A percentile compares a stretch with the other conserved stretches of the same genome.
phyloP scores from a whole-genome alignment of 1,140 invertebrate species.

The Cotesia typhae region DNA sequence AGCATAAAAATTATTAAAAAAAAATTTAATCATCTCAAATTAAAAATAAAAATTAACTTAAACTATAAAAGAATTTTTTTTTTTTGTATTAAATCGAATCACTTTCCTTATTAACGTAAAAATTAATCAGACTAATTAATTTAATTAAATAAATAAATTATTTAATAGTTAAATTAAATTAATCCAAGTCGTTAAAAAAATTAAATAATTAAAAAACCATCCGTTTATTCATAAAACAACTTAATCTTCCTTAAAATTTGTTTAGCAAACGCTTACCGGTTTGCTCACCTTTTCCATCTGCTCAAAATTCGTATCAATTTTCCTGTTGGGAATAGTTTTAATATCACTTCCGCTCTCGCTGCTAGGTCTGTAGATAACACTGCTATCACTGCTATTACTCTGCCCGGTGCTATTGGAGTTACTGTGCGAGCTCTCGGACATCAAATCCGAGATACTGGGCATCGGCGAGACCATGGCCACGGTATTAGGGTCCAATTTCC shows the following conservation, averaged over 20 bases:
- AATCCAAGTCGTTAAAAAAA: too few species aligned
- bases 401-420: constrained; percentile 69
- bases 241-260: not conserved
- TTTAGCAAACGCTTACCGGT: constrained; percentile 8
- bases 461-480: constrained; percentile 81
- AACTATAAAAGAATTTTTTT: too few species aligned
- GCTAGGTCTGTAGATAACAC: constrained; percentile 74
- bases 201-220: too few species aligned
- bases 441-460: constrained; percentile 67
- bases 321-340: constrained; percentile 68
- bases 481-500: constrained; percentile 70
- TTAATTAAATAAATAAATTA: too few species aligned
- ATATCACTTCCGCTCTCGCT: constrained; percentile 74
- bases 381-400: constrained; percentile 74
- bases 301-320: constrained; percentile 63
- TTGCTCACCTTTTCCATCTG: constrained; percentile 57
- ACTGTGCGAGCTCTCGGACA: constrained; percentile 70
- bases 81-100: too few species aligned
- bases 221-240: too few species aligned
- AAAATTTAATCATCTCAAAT: too few species aligned
- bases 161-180: too few species aligned
- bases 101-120: too few species aligned
- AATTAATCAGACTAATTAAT: too few species aligned
- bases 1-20: too few species aligned
- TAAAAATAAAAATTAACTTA: too few species aligned